A percentile compares a stretch with the other conserved stretches of the same genome.
These are phyloP conservation scores for Galerucella pusilla DNA, from an alignment of 2,888 invertebrate species.

Conservation along the genomic window DNA sequence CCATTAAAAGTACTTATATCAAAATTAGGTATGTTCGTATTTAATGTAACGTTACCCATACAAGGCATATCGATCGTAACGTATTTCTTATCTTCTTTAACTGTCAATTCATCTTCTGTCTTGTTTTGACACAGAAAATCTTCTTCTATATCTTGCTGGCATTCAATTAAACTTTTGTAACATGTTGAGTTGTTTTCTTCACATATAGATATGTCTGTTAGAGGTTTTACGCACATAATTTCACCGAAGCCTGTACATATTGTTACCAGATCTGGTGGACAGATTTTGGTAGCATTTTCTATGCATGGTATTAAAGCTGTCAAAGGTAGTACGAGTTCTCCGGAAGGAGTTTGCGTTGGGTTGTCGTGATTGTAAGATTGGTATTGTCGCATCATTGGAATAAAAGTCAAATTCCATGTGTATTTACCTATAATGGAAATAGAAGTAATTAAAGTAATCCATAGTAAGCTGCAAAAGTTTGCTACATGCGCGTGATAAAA, in stretches of 20 bases:
- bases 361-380: constrained; percentile 59
- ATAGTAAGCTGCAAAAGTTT: too few relatives aligned
- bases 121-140: constrained; percentile 53
- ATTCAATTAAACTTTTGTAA: constrained; percentile 51
- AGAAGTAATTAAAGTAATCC: too few relatives aligned
- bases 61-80: constrained; percentile 55
- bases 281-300: constrained; percentile 57
- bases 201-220: constrained; percentile 52
- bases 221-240: constrained; percentile 57
- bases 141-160: constrained; percentile 42
- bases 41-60: constrained; percentile 58
- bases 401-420: constrained; percentile 57
- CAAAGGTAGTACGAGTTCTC: constrained; percentile 58
- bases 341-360: constrained; percentile 54
- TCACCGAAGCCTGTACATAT: constrained; percentile 59
- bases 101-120: constrained; percentile 42
- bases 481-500: too few relatives aligned
- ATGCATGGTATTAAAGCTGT: constrained; percentile 56
- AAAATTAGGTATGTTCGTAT: constrained; percentile 51
- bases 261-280: constrained; percentile 55
- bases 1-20: constrained; percentile 48
- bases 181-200: constrained; percentile 51
- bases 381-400: constrained; percentile 54
- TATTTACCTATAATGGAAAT: constrained; percentile 36
- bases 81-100: constrained; percentile 42